Base-by-base conservation (phyloP, 2,113 vertebrate species). In the Larimichthys polyactis region DNA sequence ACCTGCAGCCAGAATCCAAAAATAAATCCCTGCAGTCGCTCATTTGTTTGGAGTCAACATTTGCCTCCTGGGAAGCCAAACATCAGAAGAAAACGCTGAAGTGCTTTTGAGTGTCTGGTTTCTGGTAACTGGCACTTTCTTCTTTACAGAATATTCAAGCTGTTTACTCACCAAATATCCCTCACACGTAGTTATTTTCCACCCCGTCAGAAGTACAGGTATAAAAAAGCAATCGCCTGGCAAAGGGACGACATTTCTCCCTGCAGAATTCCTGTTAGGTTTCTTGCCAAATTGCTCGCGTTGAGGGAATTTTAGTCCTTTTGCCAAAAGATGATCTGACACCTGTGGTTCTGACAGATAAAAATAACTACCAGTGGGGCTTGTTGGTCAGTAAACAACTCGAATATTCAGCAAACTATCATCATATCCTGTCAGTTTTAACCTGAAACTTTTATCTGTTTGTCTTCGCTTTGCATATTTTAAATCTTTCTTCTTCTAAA, bases 11-110 rank as follows among this genome's bases (percentile, higher is more conserved):
- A 52, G 58, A 66, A 17, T 11, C 66, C 71, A 51, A 58, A 79
- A 82, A 85, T 80, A 80, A 70, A 81, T 19, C 71, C 15, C 43
- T 27, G 3, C 63, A 20, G 43, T 43, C 24, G n/a, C 65, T 72
- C 60, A 59, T 79, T 84, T 79, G 71, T 71, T 76, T 44, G 32
- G 49, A 5, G 82, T 79, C 24, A 63, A 86, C 78, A 24, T 76
- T 65, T 65, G 9, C 57, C 66, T 60, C 54, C 20, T 48, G 17
- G 27, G 74, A 5, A 22, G 55, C 15, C 22, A 24, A 17, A 63
- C 17, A 75, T 78, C 65, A 71, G 36, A 17, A 78, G 62, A 17
- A 32, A 43, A 44, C 11, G 15, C 5, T 11, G 29, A 43, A 46
- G 51, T 24, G 57, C 11, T 48, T 71, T 11, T 69, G 59, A 78